Base-by-base conservation (phyloP, 2,797 vertebrate species). In the Mergus octosetaceus region DNA sequence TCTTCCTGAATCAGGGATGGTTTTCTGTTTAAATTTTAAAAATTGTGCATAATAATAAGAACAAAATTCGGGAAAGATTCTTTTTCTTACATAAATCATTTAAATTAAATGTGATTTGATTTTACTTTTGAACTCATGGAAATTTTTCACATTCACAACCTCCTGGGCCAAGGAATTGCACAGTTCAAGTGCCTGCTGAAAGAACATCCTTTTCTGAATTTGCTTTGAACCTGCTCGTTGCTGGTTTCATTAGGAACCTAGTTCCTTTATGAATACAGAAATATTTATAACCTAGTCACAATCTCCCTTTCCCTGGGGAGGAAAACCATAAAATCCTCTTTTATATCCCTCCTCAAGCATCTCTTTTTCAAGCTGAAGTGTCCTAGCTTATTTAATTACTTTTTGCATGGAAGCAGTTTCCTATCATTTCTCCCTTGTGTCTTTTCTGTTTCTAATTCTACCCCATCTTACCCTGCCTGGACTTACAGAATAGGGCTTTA, bases 261-360 rank as follows among this genome's bases (percentile, higher is more conserved):
- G 34, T 14, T 81, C 58, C 80, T 90, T 65, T 17, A 69, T 24
- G 57, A 66, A 62, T 77, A 58, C 54, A 88, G 56, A 91, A 94
- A 81, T 51, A 86, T 60, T 91, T 62, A 65, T 30, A 54, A 38
- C 6, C 62, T 45, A 74, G 77, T 76, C 62, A 89, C 54, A 78
- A 58, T 13, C 77, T 56, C 69, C 27, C 49, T 71, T 91, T n/a
- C 38, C 32, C 79, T 78, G 30, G 41, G 27, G 85, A 94, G 34
- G 64, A 91, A 72, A 47, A 15, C 2, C 60, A 89, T 54, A 60
- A 92, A 96, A 77, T 66, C 72, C 58, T 85, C 64, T 80, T 74
- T 91, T 70, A 38, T 27, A 60, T 34, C 72, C 18, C 38, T 89
- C 82, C 73, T 80, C 1, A 0, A 77, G 82, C 91, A 75, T 36